These are phyloP conservation scores for Cyclina sinensis DNA, from an alignment of 1,140 invertebrate species.

Conservation along the genomic window DNA sequence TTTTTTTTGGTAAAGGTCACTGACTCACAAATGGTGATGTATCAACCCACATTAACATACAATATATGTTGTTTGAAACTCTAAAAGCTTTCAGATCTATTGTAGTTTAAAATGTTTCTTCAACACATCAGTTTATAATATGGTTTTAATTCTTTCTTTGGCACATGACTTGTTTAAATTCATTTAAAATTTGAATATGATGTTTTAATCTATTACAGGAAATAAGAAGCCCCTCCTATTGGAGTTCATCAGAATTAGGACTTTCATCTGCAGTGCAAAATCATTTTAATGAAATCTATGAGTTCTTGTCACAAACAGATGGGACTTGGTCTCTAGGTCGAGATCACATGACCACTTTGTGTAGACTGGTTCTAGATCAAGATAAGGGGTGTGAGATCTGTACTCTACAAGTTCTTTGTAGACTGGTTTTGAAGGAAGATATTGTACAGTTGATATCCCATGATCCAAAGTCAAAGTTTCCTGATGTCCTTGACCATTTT, in stretches of 20 bases:
- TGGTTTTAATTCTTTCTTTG: too few species aligned
- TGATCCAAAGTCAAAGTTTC: slow-evolving; percentile 70
- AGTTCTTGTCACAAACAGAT: slow-evolving; percentile 63
- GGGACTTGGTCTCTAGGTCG: slow-evolving; percentile 70
- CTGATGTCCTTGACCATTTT: slow-evolving; percentile 70
- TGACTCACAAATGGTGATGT: too few species aligned
- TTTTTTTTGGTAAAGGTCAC: too few species aligned
- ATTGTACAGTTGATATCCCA: slow-evolving; percentile 67
- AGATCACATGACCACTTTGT: slow-evolving; percentile 69
- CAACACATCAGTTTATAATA: too few species aligned
- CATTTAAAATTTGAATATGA: too few species aligned
- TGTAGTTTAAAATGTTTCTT: too few species aligned
- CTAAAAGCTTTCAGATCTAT: too few species aligned
- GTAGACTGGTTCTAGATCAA: slow-evolving; percentile 67
- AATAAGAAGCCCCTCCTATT: slow-evolving; percentile 13
- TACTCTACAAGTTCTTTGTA: slow-evolving; percentile 55
- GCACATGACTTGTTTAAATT: too few species aligned
- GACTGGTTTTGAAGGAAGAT: slow-evolving; percentile 67
- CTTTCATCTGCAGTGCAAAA: slow-evolving; percentile 51
- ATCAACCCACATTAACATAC: too few species aligned
- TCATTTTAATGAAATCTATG: slow-evolving; percentile 68
- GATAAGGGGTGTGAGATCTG: slow-evolving; percentile 24
- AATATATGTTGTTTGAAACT: too few species aligned
- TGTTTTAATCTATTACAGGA: too few species aligned
- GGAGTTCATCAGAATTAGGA: slow-evolving; percentile 35